Evolutionary conservation across 2,113 vertebrate genomes (phyloP), one percentile per base, ranked within the genome.

Genomic region (Origma solitaria): DNA sequence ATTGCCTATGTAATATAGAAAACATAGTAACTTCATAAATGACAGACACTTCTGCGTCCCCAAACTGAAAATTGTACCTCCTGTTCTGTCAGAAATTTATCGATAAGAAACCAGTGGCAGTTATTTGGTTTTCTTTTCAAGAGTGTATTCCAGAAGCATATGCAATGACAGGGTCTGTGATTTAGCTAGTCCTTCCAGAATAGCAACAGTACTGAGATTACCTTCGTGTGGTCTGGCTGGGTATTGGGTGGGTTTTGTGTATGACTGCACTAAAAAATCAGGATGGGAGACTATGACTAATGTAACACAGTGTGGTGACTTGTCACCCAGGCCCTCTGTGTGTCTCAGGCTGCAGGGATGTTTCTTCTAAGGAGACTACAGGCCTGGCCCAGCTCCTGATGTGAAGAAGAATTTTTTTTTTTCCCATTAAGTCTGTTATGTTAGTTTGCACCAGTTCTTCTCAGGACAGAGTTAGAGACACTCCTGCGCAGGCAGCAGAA

Each of bases 261-360:
- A 38, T 57, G n/a, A 11, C 20, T 72, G 23, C 20, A 18, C 28
- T 80, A 21, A 79, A 76, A 65, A 76, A 8, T 6, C n/a, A 2
- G 16, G 12, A 5, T 35, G 15, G 11, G 27, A n/a, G 7, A 19
- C 18, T 15, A 22, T 58, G 56, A 42, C 54, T 33, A 57, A n/a
- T 1, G 0, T 42, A 40, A 60, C 0, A 0, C 56, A 82, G 18
- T 21, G 18, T 62, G 28, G 30, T 87, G 14, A 17, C 33, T 70
- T 13, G 2, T 69, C 25, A 92, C 38, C 24, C 3, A 4, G 28
- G n/a, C 24, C 22, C 31, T 44, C 33, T n/a, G 3, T 30, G 15
- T 68, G 47, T 21, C 44, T 86, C 22, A 40, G n/a, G 10, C 44
- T 79, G 14, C 47, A 56, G 38, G 18, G 8, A 50, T 80, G 65